Base-by-base conservation (phyloP, 1,140 invertebrate genomes). In the Protaetia brevitarsis region DNA sequence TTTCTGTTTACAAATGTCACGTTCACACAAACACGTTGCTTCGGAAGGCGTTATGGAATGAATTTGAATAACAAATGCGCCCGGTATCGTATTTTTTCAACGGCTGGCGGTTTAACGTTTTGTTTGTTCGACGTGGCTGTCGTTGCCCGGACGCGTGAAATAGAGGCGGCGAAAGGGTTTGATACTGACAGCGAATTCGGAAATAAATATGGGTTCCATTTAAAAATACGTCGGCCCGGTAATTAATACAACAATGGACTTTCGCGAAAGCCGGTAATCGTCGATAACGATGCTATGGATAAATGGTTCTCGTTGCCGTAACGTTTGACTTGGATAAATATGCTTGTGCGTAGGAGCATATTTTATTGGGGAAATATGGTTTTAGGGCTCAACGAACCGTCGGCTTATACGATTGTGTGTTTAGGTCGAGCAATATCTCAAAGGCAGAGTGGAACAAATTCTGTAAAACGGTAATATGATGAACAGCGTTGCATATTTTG, bases 211-310 rank as follows among this genome's bases (percentile, higher is more conserved):
- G 41, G 41, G 41, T 23, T 19, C 41, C 16, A 8, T 23, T 51
- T 51, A 21, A 51, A 51, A 51, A n/a, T 51, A 51, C 26, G 41
- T 23, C 26, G 26, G 41, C 1, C 19, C n/a, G 19, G 41, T 51
- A 51, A 51, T 51, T 51, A 51, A 51, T 51, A 51, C 26, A 51
- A 51, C 41, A 51, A 51, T 51, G 41, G 41, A 51, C n/a, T n/a
- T n/a, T n/a, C 19, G 19, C 41, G 41, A 19, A 19, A 10, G 41
- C n/a, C n/a, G n/a, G n/a, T n/a, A n/a, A n/a, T n/a, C n/a, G 16
- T 23, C 19, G 19, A 51, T 51, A 23, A 6, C 26, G 41, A 51
- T 51, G n/a, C n/a, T n/a, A n/a, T n/a, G n/a, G n/a, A n/a, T n/a
- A n/a, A n/a, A n/a, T n/a, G n/a, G n/a, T n/a, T n/a, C n/a, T n/a